Evolutionary conservation across 1,140 invertebrate genomes (phyloP).

Genomic region (Panagrolaimus sp.): DNA sequence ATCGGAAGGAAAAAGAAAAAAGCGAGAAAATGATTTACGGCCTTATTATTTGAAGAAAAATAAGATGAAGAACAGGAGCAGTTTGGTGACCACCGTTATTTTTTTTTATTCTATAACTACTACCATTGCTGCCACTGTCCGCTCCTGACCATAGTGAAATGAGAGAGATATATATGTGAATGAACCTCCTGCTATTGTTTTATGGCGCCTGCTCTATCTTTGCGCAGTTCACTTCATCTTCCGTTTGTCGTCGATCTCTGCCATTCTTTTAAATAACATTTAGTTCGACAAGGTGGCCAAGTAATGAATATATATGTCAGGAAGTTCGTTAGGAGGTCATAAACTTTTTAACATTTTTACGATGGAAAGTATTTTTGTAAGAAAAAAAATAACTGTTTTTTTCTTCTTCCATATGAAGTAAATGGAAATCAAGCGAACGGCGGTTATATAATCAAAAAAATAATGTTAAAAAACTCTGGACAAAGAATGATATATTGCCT

Average conservation of each 20-base stretch:
- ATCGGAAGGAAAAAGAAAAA: neutral
- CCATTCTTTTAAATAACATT: too few relatives aligned
- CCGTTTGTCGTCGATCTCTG: too few relatives aligned
- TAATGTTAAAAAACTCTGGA: neutral
- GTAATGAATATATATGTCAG: neutral
- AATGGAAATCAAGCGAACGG: neutral
- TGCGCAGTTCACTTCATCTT: too few relatives aligned
- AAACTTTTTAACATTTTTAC: neutral
- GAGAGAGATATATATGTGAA: too few relatives aligned
- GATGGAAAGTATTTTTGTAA: neutral
- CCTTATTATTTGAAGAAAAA: neutral
- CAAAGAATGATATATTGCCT: conserved; percentile 10
- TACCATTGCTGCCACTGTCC: neutral
- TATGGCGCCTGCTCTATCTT: too few relatives aligned
- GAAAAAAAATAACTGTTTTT: neutral
- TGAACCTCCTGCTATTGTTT: too few relatives aligned
- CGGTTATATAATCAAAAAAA: conserved; percentile 5
- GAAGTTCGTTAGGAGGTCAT: neutral
- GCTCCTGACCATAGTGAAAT: too few relatives aligned
- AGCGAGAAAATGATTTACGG: conserved; percentile 12
- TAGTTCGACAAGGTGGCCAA: conserved; percentile 3
- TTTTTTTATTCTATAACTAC: neutral
- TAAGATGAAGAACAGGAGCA: neutral
- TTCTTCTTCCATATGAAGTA: neutral
- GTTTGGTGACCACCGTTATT: neutral